Percentiles rank a stretch among this genome's conserved stretches.
Evolutionary conservation across 1,140 invertebrate species (phyloP).

Genomic region (Neomicropteryx cornuta): DNA sequence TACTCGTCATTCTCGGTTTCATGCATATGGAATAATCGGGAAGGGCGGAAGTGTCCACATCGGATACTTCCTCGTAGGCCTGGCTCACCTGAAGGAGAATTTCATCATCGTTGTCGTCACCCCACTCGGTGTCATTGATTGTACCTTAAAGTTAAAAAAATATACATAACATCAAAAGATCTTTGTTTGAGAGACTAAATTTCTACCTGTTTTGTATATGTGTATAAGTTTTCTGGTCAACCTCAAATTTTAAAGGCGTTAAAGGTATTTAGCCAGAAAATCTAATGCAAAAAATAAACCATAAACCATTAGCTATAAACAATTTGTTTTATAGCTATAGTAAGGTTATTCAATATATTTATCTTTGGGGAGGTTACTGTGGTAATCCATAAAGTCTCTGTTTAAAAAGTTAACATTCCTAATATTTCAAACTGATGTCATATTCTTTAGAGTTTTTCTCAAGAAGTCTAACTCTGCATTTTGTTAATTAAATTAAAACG

Average conservation of each 20-base stretch:
- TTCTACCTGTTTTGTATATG: background rate
- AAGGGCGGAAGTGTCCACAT: conserved; percentile 17
- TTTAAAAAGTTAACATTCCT: conserved; percentile 5
- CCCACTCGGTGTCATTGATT: conserved; percentile 20
- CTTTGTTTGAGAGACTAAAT: conserved; percentile 1
- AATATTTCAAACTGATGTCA: conserved; percentile 5
- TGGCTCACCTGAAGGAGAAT: conserved; percentile 33
- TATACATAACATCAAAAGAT: background rate
- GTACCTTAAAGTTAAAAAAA: conserved; percentile 11
- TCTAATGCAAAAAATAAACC: too few species aligned
- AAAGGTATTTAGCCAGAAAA: background rate
- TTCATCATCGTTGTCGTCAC: conserved; percentile 33
- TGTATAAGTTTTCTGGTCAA: background rate
- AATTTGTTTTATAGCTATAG: conserved; percentile 1
- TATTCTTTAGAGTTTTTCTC: background rate
- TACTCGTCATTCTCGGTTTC: conserved; percentile 27
- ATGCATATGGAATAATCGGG: conserved; percentile 28
- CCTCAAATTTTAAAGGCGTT: background rate
- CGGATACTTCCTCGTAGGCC: conserved; percentile 28
- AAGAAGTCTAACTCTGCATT: too few species aligned
- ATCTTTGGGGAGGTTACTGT: background rate
- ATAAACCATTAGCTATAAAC: too few species aligned
- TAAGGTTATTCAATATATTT: background rate
- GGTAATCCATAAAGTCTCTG: too few species aligned
- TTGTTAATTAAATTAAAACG: too few species aligned